A percentile compares a stretch with the other conserved stretches of the same genome.
Evolutionary conservation across 2,113 vertebrate genomes (phyloP).

Genomic region (Rhizomys pruinosus): DNA sequence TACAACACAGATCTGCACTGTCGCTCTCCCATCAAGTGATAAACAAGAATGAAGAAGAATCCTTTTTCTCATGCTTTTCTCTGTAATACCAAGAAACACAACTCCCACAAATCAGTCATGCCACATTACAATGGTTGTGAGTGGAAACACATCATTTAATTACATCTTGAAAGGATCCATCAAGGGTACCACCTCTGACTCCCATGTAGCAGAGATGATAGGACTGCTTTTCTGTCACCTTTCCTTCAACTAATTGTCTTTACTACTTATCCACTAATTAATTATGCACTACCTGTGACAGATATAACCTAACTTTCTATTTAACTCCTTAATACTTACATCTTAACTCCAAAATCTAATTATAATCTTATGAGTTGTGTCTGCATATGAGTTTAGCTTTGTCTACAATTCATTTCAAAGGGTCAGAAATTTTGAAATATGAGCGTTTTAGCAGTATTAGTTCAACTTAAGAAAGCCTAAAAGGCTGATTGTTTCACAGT

Average conservation of each 20-base stretch:
- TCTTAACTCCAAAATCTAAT: not conserved
- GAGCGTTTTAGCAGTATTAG: slow-evolving; percentile 4
- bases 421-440: slow-evolving; percentile 21
- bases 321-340: not conserved
- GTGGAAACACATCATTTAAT: not conserved
- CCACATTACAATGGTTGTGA: not conserved
- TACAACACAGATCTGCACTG: not conserved
- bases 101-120: not conserved
- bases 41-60: not conserved
- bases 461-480: slow-evolving; percentile 13
- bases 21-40: no score
- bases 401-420: not conserved
- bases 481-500: not conserved
- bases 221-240: not conserved
- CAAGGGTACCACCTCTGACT: not conserved
- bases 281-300: not conserved
- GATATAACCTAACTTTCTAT: not conserved
- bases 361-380: not conserved
- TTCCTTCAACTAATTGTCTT: not conserved
- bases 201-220: not conserved
- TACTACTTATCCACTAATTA: not conserved
- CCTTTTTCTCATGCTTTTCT: not conserved
- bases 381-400: not conserved
- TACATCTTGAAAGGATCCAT: not conserved
- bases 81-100: not conserved